Evolutionary conservation across 1,140 invertebrate genomes (phyloP), one percentile per base, ranked within the genome.

Genomic region (Palaemon carinicauda): DNA sequence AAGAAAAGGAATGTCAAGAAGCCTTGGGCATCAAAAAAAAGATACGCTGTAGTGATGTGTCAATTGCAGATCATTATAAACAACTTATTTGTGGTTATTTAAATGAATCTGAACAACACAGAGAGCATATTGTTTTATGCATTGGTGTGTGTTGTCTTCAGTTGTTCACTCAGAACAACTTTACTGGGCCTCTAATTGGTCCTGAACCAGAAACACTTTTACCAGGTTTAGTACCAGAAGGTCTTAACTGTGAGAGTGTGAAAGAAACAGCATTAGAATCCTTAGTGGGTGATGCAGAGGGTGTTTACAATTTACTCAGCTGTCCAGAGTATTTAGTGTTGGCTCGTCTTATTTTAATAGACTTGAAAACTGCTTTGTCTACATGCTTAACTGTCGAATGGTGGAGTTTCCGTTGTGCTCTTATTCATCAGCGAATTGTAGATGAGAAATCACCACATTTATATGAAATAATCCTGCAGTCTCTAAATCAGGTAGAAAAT

Each of bases 81-180:
- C 27, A 53, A 9, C 24, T 24, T 21, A 14, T 85, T 19, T 51
- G 60, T 21, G 14, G 51, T 31, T 78, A 81, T 33, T 51, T 81
- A 9, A 10, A 33, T 60, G 78, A 75, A 27, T 53, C 56, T 54
- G 74, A 19, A 9, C 24, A 53, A 21, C 71, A 86, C 56, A 65
- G 74, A 50, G 65, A 90, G 65, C 78, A 91, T 78, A 82, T 91
- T 78, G 69, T 92, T 21, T 87, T 94, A 17, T 90, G 90, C 54
- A 88, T 93, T 88, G 94, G 93, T 21, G 91, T 95, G 69, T 91
- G 94, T 19, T 93, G 94, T 84, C 91, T 97, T 17, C 92, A 95
- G 79, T 92, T 93, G 54, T 97, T 97, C 92, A 93, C 96, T 83
- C 95, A 96, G 91, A 93, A 92, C 53, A 98, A 97, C 91, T 97